These are phyloP conservation scores for Achroia grisella DNA, from an alignment of 1,140 invertebrate genomes.

Conservation along the genomic window DNA sequence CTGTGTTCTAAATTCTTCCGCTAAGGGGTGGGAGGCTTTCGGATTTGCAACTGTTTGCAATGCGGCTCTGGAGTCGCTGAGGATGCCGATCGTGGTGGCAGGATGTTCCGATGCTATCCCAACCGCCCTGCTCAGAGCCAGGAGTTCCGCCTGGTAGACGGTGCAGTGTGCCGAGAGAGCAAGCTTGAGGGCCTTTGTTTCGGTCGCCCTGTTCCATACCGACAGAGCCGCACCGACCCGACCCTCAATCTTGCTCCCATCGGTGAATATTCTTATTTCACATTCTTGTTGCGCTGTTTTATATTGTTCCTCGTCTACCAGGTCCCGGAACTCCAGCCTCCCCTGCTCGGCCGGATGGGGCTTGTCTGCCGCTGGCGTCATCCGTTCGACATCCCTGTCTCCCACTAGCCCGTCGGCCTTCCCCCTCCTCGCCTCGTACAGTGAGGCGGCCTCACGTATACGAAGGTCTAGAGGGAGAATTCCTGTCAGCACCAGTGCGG, in stretches of 20 bases:
- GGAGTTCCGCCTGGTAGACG: no score
- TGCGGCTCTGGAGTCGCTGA: slow-evolving; percentile 18
- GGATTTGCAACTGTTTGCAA: slow-evolving; percentile 7
- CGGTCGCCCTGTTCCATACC: slow-evolving; percentile 1
- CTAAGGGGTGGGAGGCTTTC: slow-evolving; percentile 7
- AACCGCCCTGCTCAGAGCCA: slow-evolving; percentile 7
- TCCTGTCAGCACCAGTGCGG: slow-evolving; percentile 9
- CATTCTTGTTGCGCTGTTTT: neutral
- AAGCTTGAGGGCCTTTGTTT: slow-evolving; percentile 8
- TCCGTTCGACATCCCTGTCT: slow-evolving; percentile 4
- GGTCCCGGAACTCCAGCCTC: neutral
- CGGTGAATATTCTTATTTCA: slow-evolving; percentile 9
- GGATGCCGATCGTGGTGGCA: slow-evolving; percentile 4
- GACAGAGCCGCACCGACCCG: slow-evolving; percentile 15
- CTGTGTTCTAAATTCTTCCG: slow-evolving; percentile 4
- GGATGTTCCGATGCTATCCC: no score
- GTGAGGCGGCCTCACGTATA: slow-evolving; percentile 4
- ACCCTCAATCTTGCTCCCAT: slow-evolving; percentile 16
- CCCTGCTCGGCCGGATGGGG: neutral
- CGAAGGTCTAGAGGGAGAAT: slow-evolving; percentile 13
- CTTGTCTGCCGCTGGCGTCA: neutral
- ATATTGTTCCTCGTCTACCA: neutral
- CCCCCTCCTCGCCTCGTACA: slow-evolving; percentile 7
- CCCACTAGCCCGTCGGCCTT: neutral
- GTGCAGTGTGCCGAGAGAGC: slow-evolving; percentile 9